Evolutionary conservation across 2,797 vertebrate species (phyloP).

Genomic region (Atherinosoma microstoma): DNA sequence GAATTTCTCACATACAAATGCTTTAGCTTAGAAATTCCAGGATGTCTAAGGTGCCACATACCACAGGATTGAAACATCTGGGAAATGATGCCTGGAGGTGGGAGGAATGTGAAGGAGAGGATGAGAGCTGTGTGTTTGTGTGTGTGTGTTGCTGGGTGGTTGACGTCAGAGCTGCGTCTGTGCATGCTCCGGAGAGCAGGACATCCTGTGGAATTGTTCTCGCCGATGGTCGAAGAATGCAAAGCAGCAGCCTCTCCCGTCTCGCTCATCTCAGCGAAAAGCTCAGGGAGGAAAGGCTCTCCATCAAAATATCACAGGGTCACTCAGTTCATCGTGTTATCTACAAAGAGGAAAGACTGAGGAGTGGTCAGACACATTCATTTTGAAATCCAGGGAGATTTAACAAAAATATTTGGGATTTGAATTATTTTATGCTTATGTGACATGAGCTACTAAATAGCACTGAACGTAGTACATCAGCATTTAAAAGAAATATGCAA

Average conservation of each 20-base stretch:
- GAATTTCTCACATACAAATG: background rate
- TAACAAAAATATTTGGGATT: background rate
- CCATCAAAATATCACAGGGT: constrained; percentile 13
- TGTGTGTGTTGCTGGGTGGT: constrained; percentile 28
- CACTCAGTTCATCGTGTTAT: constrained; percentile 9
- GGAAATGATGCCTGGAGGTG: constrained; percentile 52
- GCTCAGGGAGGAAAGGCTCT: background rate
- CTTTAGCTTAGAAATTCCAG: constrained; percentile 27
- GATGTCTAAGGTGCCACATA: constrained; percentile 46
- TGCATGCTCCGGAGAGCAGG: constrained; percentile 68
- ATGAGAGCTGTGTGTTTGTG: constrained; percentile 19
- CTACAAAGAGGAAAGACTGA: constrained; percentile 1
- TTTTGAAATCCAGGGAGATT: constrained; percentile 17
- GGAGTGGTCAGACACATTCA: constrained; percentile 5
- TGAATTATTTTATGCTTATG: background rate
- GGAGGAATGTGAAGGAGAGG: constrained; percentile 54
- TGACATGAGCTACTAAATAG: background rate
- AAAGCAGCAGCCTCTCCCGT: constrained; percentile 56
- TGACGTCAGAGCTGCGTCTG: constrained; percentile 78
- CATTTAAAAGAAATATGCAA: background rate
- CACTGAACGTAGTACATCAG: background rate
- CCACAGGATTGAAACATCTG: constrained; percentile 54
- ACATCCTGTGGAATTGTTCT: constrained; percentile 78
- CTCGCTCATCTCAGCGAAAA: constrained; percentile 23
- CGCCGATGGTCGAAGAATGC: constrained; percentile 58